Base-by-base conservation (phyloP, 1,140 invertebrate species). In the Caenorhabditis briggsae region DNA sequence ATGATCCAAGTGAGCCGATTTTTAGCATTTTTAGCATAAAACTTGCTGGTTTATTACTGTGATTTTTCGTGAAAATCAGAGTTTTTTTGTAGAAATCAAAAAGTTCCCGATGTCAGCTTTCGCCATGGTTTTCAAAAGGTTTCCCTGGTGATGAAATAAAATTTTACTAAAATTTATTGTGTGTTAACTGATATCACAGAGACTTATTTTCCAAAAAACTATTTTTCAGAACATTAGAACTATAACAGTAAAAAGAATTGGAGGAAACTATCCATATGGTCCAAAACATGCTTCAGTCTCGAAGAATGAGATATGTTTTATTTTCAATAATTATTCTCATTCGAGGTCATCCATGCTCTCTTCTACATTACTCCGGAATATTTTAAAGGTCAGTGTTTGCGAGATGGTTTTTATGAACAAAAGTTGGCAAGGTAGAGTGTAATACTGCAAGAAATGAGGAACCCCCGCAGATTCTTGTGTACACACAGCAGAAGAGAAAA, bases 211-310 rank as follows among this genome's bases (percentile, higher is more conserved):
- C 7, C 14, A 58, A 8, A 9, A 58, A 70, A 46, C 0, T 50
- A 0, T 23, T 50, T 78, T 78, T 11, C 70, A 78, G 70, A 50
- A 23, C 46, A 9, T 50, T 9, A 78, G 53, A 50, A 78, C 46
- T 5, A 78, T 78, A 18, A 48, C 2, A 78, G 43, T 78, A 5
- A 78, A 78, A 50, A 12, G 70, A 78, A 78, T 78, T 23, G 70
- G 70, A 0, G 70, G 70, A 18, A 53, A 78, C n/a, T 78, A 78
- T 50, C 70, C 70, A 50, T 78, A 78, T n/a, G 70, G 70, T 78
- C 70, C 70, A 23, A 78, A 78, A 50, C 70, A 18, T 5, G 12
- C 70, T 18, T 78, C 70, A 23, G 23, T 43, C n/a, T 78, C 70
- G 16, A 46, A 50, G 14, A 78, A 50, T 46, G 20, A 50, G 33